Evolutionary conservation across 1,140 invertebrate genomes (phyloP).

Genomic region (Drosophila sproati): DNA sequence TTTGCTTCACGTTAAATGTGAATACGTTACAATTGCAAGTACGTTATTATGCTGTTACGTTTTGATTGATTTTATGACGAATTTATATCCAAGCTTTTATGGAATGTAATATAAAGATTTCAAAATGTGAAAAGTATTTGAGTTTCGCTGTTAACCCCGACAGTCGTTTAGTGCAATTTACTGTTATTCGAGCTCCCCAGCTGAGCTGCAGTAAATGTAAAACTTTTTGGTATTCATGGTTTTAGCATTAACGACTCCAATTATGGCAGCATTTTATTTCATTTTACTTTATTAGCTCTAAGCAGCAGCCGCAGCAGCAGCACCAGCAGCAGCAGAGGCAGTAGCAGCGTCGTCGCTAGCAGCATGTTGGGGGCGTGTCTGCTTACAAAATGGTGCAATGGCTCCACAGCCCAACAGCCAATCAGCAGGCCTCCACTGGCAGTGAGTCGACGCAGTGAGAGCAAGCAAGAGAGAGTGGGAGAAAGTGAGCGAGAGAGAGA

Average conservation of each 20-base stretch:
- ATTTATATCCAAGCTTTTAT: neutral
- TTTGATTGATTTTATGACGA: neutral
- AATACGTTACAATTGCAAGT: neutral
- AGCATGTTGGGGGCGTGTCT: conserved; percentile 45
- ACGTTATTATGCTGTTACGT: neutral
- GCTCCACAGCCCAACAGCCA: conserved; percentile 43
- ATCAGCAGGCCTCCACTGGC: conserved; percentile 33
- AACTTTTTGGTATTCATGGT: conserved; percentile 80
- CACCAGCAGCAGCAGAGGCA: conserved; percentile 6
- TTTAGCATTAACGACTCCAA: conserved; percentile 75
- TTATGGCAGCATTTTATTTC: conserved; percentile 76
- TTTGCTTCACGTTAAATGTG: conserved; percentile 10
- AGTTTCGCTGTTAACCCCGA: neutral
- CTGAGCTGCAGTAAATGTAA: conserved; percentile 63
- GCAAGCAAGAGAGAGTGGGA: conserved; percentile 29
- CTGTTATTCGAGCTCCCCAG: conserved; percentile 34
- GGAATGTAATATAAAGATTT: too few relatives aligned
- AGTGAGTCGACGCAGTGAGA: conserved; percentile 45
- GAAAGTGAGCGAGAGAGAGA: conserved; percentile 21
- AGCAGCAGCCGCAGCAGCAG: conserved; percentile 33
- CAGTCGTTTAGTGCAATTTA: conserved; percentile 25
- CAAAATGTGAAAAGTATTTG: neutral
- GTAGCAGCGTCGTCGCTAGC: neutral
- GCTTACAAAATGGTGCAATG: conserved; percentile 39
- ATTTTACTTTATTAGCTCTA: conserved; percentile 63